Conservation (phyloP, 2,888 invertebrate species). For the Buathra laborator region DNA sequence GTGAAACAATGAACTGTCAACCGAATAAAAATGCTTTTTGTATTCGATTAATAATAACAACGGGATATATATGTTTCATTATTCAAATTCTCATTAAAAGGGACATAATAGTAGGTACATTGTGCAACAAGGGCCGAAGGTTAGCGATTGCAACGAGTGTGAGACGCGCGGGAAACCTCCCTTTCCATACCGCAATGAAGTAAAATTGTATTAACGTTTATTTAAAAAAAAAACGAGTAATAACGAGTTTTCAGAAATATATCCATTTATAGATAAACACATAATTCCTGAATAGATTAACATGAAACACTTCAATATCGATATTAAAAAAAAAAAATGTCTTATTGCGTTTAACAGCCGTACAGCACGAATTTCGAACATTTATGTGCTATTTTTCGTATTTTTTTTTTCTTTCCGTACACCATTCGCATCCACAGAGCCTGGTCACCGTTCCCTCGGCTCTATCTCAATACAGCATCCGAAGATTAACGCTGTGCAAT, state of each 20-base stretch:
- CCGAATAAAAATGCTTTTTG: too few relatives aligned
- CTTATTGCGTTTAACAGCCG: background rate
- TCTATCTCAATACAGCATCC: background rate
- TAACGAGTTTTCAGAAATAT: background rate
- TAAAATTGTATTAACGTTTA: background rate
- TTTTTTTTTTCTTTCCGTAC: background rate
- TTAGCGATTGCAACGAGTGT: too few relatives aligned
- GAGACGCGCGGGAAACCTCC: too few relatives aligned
- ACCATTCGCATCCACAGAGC: background rate
- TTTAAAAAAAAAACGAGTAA: background rate
- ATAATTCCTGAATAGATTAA: background rate
- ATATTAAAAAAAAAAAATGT: background rate
- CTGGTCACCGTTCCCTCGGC: background rate
- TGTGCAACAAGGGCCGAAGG: too few relatives aligned
- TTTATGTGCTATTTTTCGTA: background rate
- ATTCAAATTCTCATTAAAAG: too few relatives aligned
- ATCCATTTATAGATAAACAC: conserved; percentile 9
- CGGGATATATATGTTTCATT: too few relatives aligned
- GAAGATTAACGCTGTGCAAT: conserved; percentile 30
- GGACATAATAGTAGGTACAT: too few relatives aligned
- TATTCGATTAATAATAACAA: too few relatives aligned
- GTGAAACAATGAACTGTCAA: too few relatives aligned
- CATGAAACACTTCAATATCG: conserved; percentile 1
- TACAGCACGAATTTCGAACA: conserved; percentile 1
- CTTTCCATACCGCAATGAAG: too few relatives aligned